A percentile compares a stretch with the other conserved stretches of the same genome.
phyloP scores from a whole-genome alignment of 2,113 vertebrate species.

The Rhizomys pruinosus region DNA sequence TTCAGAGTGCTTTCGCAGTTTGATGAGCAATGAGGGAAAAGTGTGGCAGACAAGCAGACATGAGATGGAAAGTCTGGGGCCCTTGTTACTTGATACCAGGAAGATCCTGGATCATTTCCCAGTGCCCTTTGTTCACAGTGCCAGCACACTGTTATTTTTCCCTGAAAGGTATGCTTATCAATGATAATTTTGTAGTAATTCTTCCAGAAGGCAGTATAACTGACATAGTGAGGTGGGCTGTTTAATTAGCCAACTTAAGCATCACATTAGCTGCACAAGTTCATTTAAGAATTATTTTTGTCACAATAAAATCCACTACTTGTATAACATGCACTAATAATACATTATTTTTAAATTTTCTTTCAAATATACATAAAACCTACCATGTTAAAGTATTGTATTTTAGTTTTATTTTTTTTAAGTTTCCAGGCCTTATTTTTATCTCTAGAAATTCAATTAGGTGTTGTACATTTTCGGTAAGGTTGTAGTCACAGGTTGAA shows the following conservation, averaged over 20 bases:
- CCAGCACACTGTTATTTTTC: background rate
- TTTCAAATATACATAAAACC: background rate
- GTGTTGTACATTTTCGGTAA: too few species aligned
- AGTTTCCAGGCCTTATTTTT: too few species aligned
- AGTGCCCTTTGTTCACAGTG: background rate
- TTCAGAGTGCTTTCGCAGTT: background rate
- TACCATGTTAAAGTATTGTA: background rate
- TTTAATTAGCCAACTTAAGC: background rate
- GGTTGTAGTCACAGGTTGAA: too few species aligned
- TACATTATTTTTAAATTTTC: background rate
- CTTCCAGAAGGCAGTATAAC: background rate
- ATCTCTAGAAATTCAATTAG: too few species aligned
- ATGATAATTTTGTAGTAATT: background rate
- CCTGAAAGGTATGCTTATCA: background rate
- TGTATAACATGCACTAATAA: background rate
- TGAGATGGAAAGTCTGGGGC: background rate
- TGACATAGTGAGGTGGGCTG: background rate
- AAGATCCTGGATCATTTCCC: background rate
- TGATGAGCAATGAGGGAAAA: background rate
- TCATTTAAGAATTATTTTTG: background rate
- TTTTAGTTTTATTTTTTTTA: background rate
- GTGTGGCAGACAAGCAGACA: background rate
- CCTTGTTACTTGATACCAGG: background rate
- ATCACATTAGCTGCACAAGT: background rate
- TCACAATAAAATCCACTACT: background rate